These are phyloP conservation scores for Ophioninae sp. DNA, from an alignment of 2,888 invertebrate species.

Conservation along the genomic window DNA sequence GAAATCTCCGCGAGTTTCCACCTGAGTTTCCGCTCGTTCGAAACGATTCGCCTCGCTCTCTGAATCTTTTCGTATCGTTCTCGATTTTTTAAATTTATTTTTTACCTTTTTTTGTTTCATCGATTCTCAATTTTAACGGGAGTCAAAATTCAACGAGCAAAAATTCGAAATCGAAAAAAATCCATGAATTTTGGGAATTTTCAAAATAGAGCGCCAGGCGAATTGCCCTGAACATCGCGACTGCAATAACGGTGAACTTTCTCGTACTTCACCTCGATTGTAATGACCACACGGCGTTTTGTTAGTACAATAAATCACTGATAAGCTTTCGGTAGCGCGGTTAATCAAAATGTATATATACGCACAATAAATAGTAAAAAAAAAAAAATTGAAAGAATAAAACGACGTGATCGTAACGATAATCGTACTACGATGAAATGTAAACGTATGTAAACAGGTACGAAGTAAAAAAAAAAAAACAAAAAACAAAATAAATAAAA, in stretches of 20 bases:
- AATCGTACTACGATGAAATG: slow-evolving; percentile 50
- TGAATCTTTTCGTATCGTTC: not conserved
- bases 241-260: slow-evolving; percentile 33
- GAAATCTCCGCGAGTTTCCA: slow-evolving; percentile 15
- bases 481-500: slow-evolving; percentile 39
- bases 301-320: slow-evolving; percentile 76
- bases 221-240: slow-evolving; percentile 28
- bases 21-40: slow-evolving; percentile 11
- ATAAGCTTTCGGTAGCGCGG: slow-evolving; percentile 73
- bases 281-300: slow-evolving; percentile 70
- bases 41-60: slow-evolving; percentile 24
- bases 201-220: slow-evolving; percentile 17
- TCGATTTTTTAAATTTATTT: not conserved
- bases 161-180: not conserved
- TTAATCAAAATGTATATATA: slow-evolving; percentile 66
- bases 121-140: not conserved
- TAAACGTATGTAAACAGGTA: slow-evolving; percentile 49
- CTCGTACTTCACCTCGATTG: slow-evolving; percentile 33
- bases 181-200: not conserved
- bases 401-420: slow-evolving; percentile 43
- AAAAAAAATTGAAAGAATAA: not conserved
- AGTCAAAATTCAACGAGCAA: not conserved
- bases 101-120: not conserved
- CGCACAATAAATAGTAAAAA: slow-evolving; percentile 6
- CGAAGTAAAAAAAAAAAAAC: slow-evolving; percentile 45